Conservation (phyloP, 1,140 invertebrate species). For the Eumeta japonica region DNA sequence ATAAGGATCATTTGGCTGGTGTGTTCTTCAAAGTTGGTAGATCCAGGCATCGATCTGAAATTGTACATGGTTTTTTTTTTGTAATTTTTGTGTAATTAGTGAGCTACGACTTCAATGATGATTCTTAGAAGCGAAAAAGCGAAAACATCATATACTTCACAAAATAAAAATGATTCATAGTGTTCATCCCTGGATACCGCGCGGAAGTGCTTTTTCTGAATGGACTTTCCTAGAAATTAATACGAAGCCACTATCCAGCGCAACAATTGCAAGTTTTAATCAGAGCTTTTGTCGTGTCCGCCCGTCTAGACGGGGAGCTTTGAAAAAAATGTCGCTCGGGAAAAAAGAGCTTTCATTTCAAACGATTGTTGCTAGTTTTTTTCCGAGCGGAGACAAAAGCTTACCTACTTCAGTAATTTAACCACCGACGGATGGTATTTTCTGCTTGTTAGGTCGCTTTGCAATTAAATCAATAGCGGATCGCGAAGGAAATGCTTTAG, state of each 20-base stretch:
- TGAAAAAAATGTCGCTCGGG: slow-evolving; percentile 31
- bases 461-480: no score
- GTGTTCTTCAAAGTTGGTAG: not conserved
- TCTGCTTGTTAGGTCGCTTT: not conserved
- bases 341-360: not conserved
- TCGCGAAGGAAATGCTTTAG: no score
- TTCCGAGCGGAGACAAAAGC: not conserved
- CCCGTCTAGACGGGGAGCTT: slow-evolving; percentile 34
- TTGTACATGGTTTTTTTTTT: not conserved
- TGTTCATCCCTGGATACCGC: no score
- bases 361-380: not conserved
- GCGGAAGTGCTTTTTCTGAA: slow-evolving; percentile 13
- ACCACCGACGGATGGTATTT: not conserved
- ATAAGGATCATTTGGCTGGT: no score
- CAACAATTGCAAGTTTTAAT: slow-evolving; percentile 52
- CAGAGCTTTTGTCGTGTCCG: slow-evolving; percentile 44
- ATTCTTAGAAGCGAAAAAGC: not conserved
- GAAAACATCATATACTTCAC: not conserved
- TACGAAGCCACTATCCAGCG: slow-evolving; percentile 23
- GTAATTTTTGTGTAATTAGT: not conserved
- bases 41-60: not conserved
- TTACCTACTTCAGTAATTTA: not conserved
- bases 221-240: slow-evolving; percentile 18
- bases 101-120: not conserved
- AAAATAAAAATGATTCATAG: not conserved